These are phyloP conservation scores for Stomorhina lunata DNA, from an alignment of 2,888 invertebrate species.

Conservation along the genomic window DNA sequence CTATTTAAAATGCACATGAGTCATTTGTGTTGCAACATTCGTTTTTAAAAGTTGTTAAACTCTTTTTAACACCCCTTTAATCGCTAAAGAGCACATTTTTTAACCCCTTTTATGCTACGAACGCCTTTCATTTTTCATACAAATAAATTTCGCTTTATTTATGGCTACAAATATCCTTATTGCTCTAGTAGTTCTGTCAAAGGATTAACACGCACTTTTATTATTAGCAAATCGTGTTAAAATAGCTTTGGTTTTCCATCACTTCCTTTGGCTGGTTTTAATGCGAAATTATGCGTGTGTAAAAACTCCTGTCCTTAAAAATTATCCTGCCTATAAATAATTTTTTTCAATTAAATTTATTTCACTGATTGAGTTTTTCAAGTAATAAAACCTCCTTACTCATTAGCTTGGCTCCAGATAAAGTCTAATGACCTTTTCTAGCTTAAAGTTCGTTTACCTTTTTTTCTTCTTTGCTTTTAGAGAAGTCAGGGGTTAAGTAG, in stretches of 20 bases:
- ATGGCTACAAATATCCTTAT: constrained; percentile 37
- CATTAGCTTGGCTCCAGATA: not conserved
- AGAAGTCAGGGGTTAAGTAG: too few species aligned
- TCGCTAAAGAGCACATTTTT: not conserved
- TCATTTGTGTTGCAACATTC: constrained; percentile 29
- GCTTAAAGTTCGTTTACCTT: constrained; percentile 16
- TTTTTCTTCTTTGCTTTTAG: not conserved
- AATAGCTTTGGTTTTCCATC: not conserved
- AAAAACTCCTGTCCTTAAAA: not conserved
- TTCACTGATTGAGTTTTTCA: not conserved
- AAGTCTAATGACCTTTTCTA: constrained; percentile 7
- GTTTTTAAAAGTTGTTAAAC: constrained; percentile 40
- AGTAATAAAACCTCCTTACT: not conserved
- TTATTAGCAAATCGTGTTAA: not conserved
- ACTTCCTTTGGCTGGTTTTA: not conserved
- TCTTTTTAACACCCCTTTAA: constrained; percentile 43
- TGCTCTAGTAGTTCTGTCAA: not conserved
- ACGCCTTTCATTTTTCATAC: not conserved
- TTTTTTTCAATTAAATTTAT: not conserved
- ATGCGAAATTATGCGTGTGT: not conserved
- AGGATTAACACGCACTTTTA: constrained; percentile 32
- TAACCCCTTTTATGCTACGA: too few species aligned
- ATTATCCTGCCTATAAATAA: not conserved
- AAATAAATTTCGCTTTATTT: not conserved
- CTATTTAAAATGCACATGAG: not conserved